Percentiles rank a stretch among this genome's conserved stretches.
Evolutionary conservation across 2,888 invertebrate species (phyloP).

Genomic region (Acleris holmiana): DNA sequence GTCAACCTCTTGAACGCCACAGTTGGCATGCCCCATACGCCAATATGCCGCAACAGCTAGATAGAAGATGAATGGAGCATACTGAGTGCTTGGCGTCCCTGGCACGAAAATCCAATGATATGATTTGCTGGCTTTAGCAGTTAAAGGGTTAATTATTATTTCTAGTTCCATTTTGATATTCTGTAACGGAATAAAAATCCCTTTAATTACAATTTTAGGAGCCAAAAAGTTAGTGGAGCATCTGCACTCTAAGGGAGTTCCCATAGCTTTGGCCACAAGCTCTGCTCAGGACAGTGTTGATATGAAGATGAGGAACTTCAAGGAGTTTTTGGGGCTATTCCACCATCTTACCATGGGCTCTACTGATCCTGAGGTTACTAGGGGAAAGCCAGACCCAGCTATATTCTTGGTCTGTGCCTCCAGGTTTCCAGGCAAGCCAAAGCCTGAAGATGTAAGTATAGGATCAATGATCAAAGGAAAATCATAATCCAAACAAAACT

Average conservation of each 20-base stretch:
- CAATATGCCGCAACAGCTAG: no score
- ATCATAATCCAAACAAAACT: not conserved
- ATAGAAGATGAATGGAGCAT: no score
- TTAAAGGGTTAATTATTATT: no score
- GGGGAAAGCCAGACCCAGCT: constrained; percentile 95
- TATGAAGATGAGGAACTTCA: constrained; percentile 87
- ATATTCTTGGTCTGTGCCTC: constrained; percentile 91
- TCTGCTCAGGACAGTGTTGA: constrained; percentile 89
- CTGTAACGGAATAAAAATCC: not conserved
- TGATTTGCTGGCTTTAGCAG: no score
- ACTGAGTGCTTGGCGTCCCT: no score
- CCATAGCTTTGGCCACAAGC: constrained; percentile 94
- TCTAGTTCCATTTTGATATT: no score
- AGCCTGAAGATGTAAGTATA: constrained; percentile 80
- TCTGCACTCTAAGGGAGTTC: constrained; percentile 88
- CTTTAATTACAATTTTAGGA: constrained; percentile 75
- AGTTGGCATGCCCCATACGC: no score
- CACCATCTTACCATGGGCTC: constrained; percentile 91
- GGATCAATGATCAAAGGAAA: not conserved
- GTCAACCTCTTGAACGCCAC: no score
- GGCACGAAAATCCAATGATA: no score
- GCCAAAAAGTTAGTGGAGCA: constrained; percentile 90
- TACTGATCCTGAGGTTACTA: constrained; percentile 92
- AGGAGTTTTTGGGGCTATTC: constrained; percentile 87
- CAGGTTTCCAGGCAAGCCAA: constrained; percentile 88